phyloP scores from a whole-genome alignment of 2,888 invertebrate species.

The Nemapogon koenigi region DNA sequence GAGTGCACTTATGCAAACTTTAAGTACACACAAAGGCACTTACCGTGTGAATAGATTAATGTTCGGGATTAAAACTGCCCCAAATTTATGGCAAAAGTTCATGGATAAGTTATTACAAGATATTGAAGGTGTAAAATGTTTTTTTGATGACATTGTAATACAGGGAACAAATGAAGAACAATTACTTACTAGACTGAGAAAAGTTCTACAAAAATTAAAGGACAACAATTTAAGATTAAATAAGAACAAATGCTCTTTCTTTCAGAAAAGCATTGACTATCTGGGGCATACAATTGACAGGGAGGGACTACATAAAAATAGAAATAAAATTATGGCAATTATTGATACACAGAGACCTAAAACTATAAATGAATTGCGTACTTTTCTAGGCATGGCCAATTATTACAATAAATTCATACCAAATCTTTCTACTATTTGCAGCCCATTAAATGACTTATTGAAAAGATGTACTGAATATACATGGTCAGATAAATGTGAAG shows the following conservation, averaged over 20 bases:
- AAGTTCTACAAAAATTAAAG: constrained; percentile 6
- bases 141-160: constrained; percentile 3
- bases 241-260: constrained; percentile 18
- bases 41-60: constrained; percentile 24
- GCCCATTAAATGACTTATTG: constrained; percentile 19
- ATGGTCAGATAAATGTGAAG: constrained; percentile 15
- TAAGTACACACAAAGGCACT: constrained; percentile 22
- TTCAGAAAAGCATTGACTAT: too few relatives aligned
- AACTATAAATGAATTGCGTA: constrained; percentile 1
- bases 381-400: constrained; percentile 18
- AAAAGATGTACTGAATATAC: constrained; percentile 12
- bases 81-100: constrained; percentile 22
- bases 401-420: constrained; percentile 23
- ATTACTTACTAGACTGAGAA: constrained; percentile 1
- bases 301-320: constrained; percentile 13
- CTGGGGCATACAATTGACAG: too few relatives aligned
- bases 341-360: constrained; percentile 3
- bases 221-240: constrained; percentile 12
- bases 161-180: not conserved
- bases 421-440: constrained; percentile 18
- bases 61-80: constrained; percentile 23
- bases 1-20: constrained; percentile 14
- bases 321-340: constrained; percentile 11
- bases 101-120: constrained; percentile 24
- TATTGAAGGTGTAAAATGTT: constrained; percentile 17